A percentile compares a stretch with the other conserved stretches of the same genome.
Evolutionary conservation across 2,888 invertebrate genomes (phyloP).

Genomic region (Platynereis dumerilii): DNA sequence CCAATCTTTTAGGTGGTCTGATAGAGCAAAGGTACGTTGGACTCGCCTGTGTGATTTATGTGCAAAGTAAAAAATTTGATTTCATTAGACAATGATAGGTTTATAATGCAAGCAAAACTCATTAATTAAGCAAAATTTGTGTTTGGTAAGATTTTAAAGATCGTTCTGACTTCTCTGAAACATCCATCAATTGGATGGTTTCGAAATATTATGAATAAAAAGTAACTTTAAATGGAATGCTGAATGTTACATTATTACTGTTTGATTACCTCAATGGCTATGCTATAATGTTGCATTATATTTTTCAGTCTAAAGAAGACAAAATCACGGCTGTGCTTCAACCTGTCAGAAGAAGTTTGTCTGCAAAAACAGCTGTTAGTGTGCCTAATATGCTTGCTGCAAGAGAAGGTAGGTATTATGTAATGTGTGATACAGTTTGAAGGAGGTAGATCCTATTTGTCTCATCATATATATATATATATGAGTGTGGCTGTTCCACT

Average conservation of each 20-base stretch:
- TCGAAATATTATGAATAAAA: too few species aligned
- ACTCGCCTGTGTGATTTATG: neutral
- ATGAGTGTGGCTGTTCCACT: too few species aligned
- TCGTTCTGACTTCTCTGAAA: too few species aligned
- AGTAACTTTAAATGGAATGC: too few species aligned
- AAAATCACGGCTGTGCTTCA: constrained; percentile 61
- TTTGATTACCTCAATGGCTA: too few species aligned
- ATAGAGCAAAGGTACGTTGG: constrained; percentile 68
- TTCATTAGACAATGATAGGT: neutral
- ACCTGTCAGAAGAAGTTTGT: constrained; percentile 58
- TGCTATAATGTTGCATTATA: too few species aligned
- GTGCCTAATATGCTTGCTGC: constrained; percentile 85
- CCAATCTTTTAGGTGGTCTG: constrained; percentile 83
- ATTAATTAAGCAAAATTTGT: neutral
- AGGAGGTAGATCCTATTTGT: too few species aligned
- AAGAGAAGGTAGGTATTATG: constrained; percentile 69
- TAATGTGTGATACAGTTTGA: too few species aligned
- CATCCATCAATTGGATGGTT: too few species aligned
- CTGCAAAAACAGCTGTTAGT: constrained; percentile 72
- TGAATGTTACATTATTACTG: too few species aligned
- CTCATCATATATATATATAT: too few species aligned
- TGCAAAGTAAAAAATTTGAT: neutral
- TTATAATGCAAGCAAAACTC: neutral
- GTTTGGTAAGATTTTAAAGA: too few species aligned
- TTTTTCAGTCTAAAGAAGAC: constrained; percentile 72